Percentiles rank a stretch among this genome's conserved stretches.
phyloP scores from a whole-genome alignment of 92 coral and sea anemone genomes.

The Bergia puertoricense region DNA sequence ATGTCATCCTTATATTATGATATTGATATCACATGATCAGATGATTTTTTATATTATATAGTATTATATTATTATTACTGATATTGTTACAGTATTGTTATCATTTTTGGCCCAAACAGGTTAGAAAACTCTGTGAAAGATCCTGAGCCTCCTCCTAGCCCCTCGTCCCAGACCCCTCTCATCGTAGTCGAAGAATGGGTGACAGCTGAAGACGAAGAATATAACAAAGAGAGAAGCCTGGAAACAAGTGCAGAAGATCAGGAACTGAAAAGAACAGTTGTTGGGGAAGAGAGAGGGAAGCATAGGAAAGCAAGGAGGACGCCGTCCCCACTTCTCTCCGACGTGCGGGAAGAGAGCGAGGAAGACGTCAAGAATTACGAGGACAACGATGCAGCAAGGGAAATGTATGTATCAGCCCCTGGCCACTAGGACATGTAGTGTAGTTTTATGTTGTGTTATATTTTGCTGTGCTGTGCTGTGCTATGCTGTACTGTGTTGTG shows the following conservation, averaged over 20 bases:
- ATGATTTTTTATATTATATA: too few relatives aligned
- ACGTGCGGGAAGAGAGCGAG: conserved; percentile 78
- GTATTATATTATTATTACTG: neutral
- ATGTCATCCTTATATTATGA: too few relatives aligned
- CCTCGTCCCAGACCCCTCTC: conserved; percentile 66
- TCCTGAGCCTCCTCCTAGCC: conserved; percentile 55
- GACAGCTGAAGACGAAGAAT: conserved; percentile 10
- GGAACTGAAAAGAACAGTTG: neutral
- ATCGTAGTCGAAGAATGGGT: conserved; percentile 89
- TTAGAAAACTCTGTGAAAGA: neutral
- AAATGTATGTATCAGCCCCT: conserved; percentile 35
- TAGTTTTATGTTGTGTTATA: neutral
- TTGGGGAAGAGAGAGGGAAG: conserved; percentile 8
- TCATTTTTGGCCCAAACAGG: conserved; percentile 25
- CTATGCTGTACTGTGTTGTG: too few relatives aligned
- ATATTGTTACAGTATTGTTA: too few relatives aligned
- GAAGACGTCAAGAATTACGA: conserved; percentile 76
- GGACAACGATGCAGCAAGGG: conserved; percentile 61
- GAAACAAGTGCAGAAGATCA: conserved; percentile 13
- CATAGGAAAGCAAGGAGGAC: conserved; percentile 52
- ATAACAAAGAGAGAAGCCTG: neutral
- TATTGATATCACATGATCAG: too few relatives aligned
- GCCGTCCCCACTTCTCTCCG: conserved; percentile 66
- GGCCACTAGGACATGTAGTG: neutral
- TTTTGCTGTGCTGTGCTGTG: too few relatives aligned